These are phyloP conservation scores for Nautilus pompilius DNA, from an alignment of 1,140 invertebrate genomes.

Conservation along the genomic window DNA sequence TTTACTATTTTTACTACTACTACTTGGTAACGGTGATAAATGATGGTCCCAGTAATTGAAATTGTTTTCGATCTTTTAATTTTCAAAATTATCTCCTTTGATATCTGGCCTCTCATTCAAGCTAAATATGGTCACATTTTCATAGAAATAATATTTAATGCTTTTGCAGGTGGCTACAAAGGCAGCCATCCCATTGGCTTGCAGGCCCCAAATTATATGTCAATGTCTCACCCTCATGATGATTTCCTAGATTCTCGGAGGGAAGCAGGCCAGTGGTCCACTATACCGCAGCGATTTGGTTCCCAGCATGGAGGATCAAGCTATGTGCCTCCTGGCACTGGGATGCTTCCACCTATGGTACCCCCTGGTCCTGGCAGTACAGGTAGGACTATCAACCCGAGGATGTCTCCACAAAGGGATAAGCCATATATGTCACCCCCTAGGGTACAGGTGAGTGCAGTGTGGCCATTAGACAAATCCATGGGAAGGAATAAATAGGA, in stretches of 20 bases:
- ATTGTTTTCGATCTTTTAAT: no score
- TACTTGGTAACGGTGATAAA: no score
- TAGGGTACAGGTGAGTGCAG: conserved; percentile 18
- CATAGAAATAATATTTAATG: no score
- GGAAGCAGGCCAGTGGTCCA: conserved; percentile 12
- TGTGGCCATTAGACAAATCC: conserved; percentile 5
- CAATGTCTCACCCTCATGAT: not conserved
- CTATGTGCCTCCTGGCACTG: conserved; percentile 1
- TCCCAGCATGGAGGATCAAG: conserved; percentile 3
- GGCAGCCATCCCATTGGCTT: no score
- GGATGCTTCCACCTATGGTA: conserved; percentile 4
- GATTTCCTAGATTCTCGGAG: conserved; percentile 5
- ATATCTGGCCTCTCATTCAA: no score
- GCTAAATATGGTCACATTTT: no score
- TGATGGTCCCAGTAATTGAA: no score
- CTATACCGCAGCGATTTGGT: conserved; percentile 10
- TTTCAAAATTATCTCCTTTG: no score
- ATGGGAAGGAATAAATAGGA: not conserved
- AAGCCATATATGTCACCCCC: conserved; percentile 12
- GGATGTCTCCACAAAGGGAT: conserved; percentile 21
- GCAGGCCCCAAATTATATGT: no score
- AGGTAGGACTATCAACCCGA: conserved; percentile 2
- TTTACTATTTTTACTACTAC: no score
- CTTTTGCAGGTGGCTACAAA: no score
- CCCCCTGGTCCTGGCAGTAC: conserved; percentile 1